Conservation (phyloP, 2,888 invertebrate species). For the Cartodere bifasciata region DNA sequence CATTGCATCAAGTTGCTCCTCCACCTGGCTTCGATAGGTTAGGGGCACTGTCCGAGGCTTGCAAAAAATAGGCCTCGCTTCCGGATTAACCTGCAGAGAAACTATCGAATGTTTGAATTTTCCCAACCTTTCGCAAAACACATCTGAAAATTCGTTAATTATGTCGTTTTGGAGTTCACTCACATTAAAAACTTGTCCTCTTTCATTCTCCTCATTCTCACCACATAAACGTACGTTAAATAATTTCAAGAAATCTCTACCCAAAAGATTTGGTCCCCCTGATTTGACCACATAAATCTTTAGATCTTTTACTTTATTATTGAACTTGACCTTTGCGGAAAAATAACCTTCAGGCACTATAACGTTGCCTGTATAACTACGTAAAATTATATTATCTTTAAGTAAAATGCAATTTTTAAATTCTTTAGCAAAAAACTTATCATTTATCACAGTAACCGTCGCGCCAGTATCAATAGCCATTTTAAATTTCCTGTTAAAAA, state of each 20-base stretch:
- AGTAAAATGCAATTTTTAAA: conserved; percentile 2
- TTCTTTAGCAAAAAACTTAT: conserved; percentile 3
- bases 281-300: conserved; percentile 6
- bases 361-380: no score
- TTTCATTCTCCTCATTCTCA: no score
- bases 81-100: conserved; percentile 3
- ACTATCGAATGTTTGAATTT: conserved; percentile 5
- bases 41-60: conserved; percentile 7
- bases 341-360: conserved; percentile 6
- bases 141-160: background rate
- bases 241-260: conserved; percentile 8
- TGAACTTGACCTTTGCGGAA: conserved; percentile 4
- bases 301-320: conserved; percentile 1
- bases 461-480: no score
- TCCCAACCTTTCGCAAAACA: conserved; percentile 4
- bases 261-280: conserved; percentile 5
- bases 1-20: conserved; percentile 3
- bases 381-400: no score
- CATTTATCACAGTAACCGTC: conserved; percentile 2
- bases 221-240: conserved; percentile 7
- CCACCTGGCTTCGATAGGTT: background rate
- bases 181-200: no score
- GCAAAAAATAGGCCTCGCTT: conserved; percentile 7
- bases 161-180: no score
- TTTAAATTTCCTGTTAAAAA: no score